A percentile compares a stretch with the other conserved stretches of the same genome.
Conservation (phyloP, 2,888 invertebrate species). For the Orgyia antiqua region DNA sequence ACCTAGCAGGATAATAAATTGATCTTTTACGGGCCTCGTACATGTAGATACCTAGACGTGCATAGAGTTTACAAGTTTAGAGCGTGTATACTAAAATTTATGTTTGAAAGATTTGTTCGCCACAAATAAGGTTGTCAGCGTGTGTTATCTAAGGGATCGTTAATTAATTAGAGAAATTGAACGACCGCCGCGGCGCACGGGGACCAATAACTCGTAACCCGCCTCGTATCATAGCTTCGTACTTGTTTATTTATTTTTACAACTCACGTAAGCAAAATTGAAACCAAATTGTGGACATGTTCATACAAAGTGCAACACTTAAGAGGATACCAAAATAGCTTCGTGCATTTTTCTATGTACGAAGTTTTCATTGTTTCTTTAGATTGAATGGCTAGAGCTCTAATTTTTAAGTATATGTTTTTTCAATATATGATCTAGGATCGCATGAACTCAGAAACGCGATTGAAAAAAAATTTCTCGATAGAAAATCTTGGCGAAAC, state of each 20-base stretch:
- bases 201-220: constrained; percentile 76
- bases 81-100: constrained; percentile 74
- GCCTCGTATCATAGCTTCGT: constrained; percentile 73
- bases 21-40: constrained; percentile 51
- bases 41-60: constrained; percentile 48
- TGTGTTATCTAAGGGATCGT: constrained; percentile 74
- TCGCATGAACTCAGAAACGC: no score
- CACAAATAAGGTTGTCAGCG: constrained; percentile 78
- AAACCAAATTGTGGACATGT: constrained; percentile 52
- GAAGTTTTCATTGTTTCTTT: no score
- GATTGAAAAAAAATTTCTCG: no score
- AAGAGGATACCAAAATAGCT: no score
- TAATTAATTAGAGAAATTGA: constrained; percentile 79
- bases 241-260: constrained; percentile 73
- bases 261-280: constrained; percentile 75
- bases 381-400: no score
- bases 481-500: no score
- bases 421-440: no score
- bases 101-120: constrained; percentile 75
- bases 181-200: constrained; percentile 66
- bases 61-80: constrained; percentile 71
- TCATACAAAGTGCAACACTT: constrained; percentile 38
- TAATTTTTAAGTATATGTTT: no score
- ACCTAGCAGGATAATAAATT: constrained; percentile 42
- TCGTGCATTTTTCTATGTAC: no score